Evolutionary conservation across 2,888 invertebrate genomes (phyloP).

Genomic region (Orchestes rusci): DNA sequence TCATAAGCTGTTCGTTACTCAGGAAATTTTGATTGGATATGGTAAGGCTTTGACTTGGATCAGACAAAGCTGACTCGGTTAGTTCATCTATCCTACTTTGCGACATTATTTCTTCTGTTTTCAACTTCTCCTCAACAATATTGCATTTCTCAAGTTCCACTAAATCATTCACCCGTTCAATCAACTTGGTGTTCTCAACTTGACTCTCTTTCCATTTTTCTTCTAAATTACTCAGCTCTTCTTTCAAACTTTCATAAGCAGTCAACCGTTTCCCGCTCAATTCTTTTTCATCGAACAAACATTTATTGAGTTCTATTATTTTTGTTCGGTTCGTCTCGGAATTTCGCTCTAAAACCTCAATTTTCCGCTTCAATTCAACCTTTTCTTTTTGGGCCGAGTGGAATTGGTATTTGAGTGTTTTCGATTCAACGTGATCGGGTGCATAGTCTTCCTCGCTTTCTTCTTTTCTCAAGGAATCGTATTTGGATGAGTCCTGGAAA

Average conservation of each 20-base stretch:
- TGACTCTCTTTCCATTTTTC: conserved; percentile 46
- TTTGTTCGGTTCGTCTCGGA: conserved; percentile 34
- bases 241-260: conserved; percentile 34
- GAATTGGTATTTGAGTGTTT: conserved; percentile 42
- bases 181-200: conserved; percentile 46
- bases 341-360: conserved; percentile 37
- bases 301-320: conserved; percentile 34
- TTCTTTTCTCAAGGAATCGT: background rate
- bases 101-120: conserved; percentile 5
- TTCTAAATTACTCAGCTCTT: conserved; percentile 39
- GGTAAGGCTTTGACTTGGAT: background rate
- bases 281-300: conserved; percentile 34
- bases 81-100: conserved; percentile 1
- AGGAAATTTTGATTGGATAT: conserved; percentile 18
- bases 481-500: background rate
- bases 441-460: background rate
- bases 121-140: conserved; percentile 11
- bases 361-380: conserved; percentile 38
- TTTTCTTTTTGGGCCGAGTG: conserved; percentile 41
- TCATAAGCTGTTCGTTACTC: conserved; percentile 49
- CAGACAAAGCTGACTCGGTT: background rate
- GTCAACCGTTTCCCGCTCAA: conserved; percentile 30
- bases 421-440: conserved; percentile 35
- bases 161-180: conserved; percentile 36
- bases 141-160: conserved; percentile 36